Base-by-base conservation (phyloP, 1,140 invertebrate genomes). In the Apis cerana region DNA sequence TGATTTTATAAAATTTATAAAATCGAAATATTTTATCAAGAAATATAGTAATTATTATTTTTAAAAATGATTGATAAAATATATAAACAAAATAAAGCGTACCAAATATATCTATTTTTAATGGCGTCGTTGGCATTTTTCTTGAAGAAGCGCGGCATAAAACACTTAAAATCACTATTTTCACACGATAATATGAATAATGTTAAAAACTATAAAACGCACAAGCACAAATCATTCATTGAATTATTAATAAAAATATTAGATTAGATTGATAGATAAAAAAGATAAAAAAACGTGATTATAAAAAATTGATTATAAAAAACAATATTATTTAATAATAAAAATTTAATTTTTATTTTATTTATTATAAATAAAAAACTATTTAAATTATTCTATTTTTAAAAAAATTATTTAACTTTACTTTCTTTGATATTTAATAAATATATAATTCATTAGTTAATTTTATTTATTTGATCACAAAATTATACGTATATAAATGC, bases 71-170 rank as follows among this genome's bases (percentile, higher is more conserved):
- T 52, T 79, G 43, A 52, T 71, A 27, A 65, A 65, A 74, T 64
- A 33, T 64, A 65, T 15, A 27, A n/a, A 83, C 7, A 61, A 80
- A 79, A 78, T 27, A 58, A 78, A 82, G n/a, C 71, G 48, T 89
- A 90, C 86, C 86, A 48, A 87, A 56, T 62, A 75, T 85, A 72
- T 87, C 89, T 75, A 85, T 69, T 79, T 85, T 89, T 50, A 91
- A 86, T 76, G 90, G 90, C 52, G 83, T 88, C 72, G 89, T 88
- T 80, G 90, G 58, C 90, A 91, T 91, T 52, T 67, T 87, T n/a
- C 50, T 65, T 15, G 50, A 54, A 68, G 62, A 19, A 33, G 27
- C n/a, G n/a, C 62, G 11, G 52, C 72, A 84, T 81, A 78, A n/a
- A 79, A 23, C 70, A 21, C 59, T 78, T 27, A 15, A 33, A 12